phyloP scores from a whole-genome alignment of 2,797 vertebrate species.

The Sylvia borin region DNA sequence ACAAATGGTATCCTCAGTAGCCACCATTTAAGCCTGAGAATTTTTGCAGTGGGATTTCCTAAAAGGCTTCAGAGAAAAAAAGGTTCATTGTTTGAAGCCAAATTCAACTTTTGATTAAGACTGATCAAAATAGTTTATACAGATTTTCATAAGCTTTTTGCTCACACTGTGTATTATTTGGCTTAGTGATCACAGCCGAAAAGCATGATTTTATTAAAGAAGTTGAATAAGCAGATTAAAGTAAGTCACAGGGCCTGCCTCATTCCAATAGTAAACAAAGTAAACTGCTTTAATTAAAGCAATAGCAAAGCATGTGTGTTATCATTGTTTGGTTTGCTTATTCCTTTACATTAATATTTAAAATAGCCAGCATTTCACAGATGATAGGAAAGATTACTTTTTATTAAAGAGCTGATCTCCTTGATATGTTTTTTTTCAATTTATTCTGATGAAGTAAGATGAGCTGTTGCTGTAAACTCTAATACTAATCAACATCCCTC shows the following conservation, averaged over 20 bases:
- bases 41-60: constrained; percentile 38
- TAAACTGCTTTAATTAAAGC: not conserved
- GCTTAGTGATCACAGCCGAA: constrained; percentile 53
- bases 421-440: not conserved
- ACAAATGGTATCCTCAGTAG: not conserved
- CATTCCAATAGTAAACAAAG: constrained; percentile 27
- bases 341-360: not conserved
- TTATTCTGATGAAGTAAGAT: not conserved
- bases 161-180: constrained; percentile 47
- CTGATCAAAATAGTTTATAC: constrained; percentile 59
- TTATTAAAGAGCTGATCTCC: not conserved
- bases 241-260: not conserved
- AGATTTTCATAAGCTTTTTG: constrained; percentile 63
- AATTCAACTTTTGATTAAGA: constrained; percentile 37
- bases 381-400: not conserved
- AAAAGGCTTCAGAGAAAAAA: constrained; percentile 15
- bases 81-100: constrained; percentile 18
- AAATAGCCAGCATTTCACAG: not conserved
- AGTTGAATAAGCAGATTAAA: constrained; percentile 62
- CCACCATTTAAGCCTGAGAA: not conserved
- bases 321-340: not conserved
- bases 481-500: not conserved
- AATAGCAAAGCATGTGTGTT: not conserved
- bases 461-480: not conserved
- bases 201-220: constrained; percentile 58